Conservation (phyloP, 2,113 vertebrate species). For the Myotis yumanensis region DNA sequence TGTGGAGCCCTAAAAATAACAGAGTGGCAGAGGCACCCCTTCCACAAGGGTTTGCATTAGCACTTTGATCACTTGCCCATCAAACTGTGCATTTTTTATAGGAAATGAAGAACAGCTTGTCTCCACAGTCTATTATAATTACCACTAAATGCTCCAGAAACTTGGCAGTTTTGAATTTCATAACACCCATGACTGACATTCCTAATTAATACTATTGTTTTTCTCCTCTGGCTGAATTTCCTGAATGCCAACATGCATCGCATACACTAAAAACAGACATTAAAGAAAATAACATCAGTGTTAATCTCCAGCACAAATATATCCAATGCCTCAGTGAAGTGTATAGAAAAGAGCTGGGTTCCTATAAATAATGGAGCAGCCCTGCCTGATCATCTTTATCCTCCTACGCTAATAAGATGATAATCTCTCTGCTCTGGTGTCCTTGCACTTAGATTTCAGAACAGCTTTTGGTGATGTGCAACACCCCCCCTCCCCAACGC, state of each 20-base stretch:
- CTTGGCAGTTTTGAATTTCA: slow-evolving; percentile 83
- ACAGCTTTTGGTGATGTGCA: slow-evolving; percentile 49
- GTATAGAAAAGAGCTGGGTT: slow-evolving; percentile 55
- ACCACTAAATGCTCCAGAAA: slow-evolving; percentile 80
- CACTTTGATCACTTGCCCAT: slow-evolving; percentile 71
- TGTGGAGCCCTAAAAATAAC: slow-evolving; percentile 56
- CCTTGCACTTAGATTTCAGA: slow-evolving; percentile 76
- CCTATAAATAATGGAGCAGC: slow-evolving; percentile 81
- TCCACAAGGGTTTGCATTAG: slow-evolving; percentile 65
- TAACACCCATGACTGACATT: slow-evolving; percentile 83
- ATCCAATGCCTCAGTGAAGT: slow-evolving; percentile 71
- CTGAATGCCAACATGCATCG: slow-evolving; percentile 77
- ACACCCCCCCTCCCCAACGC: not conserved
- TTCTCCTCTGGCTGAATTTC: slow-evolving; percentile 81
- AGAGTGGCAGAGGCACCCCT: slow-evolving; percentile 25
- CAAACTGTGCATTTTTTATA: slow-evolving; percentile 73
- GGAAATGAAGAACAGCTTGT: slow-evolving; percentile 82
- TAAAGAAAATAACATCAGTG: slow-evolving; percentile 79
- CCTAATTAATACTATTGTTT: slow-evolving; percentile 85
- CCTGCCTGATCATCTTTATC: slow-evolving; percentile 74
- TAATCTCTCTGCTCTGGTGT: slow-evolving; percentile 77
- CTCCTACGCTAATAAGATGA: slow-evolving; percentile 77
- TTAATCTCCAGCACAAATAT: slow-evolving; percentile 80
- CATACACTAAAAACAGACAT: slow-evolving; percentile 80
- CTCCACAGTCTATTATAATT: slow-evolving; percentile 82